Percentiles rank a stretch among this genome's conserved stretches.
Conservation (phyloP, 2,888 invertebrate species). For the Mylabris sibirica region DNA sequence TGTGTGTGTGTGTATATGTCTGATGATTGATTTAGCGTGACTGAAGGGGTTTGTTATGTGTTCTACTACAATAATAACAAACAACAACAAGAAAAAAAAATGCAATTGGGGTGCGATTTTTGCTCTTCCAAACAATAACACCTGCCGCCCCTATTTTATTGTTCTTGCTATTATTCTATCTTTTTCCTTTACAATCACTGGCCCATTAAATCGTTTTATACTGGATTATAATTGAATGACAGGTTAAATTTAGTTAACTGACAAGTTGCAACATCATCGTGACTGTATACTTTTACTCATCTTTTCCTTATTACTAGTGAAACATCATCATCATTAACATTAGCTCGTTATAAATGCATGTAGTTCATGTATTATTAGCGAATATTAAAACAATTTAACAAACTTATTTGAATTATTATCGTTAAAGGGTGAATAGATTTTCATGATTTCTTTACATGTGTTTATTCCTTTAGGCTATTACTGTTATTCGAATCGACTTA, state of each 20-base stretch:
- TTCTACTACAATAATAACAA: no score
- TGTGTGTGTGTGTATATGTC: no score
- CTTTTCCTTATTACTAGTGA: conserved; percentile 4
- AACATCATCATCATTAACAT: conserved; percentile 11
- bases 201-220: conserved; percentile 30
- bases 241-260: conserved; percentile 42
- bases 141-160: not conserved
- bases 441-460: not conserved
- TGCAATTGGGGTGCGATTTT: not conserved
- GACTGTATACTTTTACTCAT: conserved; percentile 32
- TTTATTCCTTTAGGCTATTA: not conserved
- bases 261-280: conserved; percentile 46
- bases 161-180: not conserved
- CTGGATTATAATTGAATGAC: conserved; percentile 26
- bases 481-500: not conserved
- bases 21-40: conserved; percentile 11
- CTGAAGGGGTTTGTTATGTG: not conserved
- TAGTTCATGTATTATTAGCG: not conserved
- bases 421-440: not conserved
- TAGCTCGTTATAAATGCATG: not conserved
- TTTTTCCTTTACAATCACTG: conserved; percentile 21
- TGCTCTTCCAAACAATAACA: conserved; percentile 7
- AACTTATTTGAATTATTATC: no score
- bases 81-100: not conserved
- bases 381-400: not conserved